Conservation (phyloP, 2,888 invertebrate genomes). For the Epinotia bilunana region DNA sequence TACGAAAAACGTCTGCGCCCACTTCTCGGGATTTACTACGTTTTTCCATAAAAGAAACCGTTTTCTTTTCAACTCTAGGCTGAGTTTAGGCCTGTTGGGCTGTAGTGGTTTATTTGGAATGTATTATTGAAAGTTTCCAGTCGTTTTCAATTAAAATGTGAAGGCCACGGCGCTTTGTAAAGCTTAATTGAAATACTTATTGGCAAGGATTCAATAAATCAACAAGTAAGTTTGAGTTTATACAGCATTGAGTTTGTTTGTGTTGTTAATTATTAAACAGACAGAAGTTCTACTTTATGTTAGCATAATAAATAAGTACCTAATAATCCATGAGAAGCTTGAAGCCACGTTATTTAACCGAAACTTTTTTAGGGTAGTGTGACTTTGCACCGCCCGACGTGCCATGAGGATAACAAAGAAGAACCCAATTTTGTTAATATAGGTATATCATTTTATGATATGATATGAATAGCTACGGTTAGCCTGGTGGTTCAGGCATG, state of each 20-base stretch:
- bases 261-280: constrained; percentile 6
- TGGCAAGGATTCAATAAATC: constrained; percentile 13
- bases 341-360: neutral
- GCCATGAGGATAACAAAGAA: too few relatives aligned
- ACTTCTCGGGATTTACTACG: constrained; percentile 65
- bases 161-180: constrained; percentile 29
- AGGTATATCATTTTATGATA: too few relatives aligned
- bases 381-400: neutral
- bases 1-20: constrained; percentile 72
- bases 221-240: constrained; percentile 9
- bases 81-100: constrained; percentile 49
- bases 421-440: too few relatives aligned
- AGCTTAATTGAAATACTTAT: constrained; percentile 38
- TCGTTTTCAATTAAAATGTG: constrained; percentile 27
- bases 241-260: constrained; percentile 3
- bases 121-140: constrained; percentile 38
- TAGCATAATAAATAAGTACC: neutral
- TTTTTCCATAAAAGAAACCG: constrained; percentile 66
- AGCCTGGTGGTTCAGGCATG: too few relatives aligned
- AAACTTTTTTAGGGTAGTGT: neutral
- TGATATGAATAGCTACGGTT: too few relatives aligned
- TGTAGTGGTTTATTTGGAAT: constrained; percentile 38
- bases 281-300: neutral
- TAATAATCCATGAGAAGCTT: neutral
- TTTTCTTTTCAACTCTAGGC: constrained; percentile 57